Conservation (phyloP, 30 jellyfish, hydroid and myxozoan species). For the Nemopilema nomurai region DNA sequence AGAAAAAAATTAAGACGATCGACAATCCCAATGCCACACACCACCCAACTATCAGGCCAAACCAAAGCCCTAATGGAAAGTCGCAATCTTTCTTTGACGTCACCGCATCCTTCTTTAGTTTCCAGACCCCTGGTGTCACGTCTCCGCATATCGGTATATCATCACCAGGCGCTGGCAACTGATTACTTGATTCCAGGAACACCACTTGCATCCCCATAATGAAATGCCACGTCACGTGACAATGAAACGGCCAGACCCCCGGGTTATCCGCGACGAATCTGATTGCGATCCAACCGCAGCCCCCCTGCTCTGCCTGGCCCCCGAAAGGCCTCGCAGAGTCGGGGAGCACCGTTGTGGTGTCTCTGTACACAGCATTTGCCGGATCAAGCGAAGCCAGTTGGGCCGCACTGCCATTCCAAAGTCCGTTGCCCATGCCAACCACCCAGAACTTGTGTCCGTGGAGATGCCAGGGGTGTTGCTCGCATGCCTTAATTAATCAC, state of each 20-base stretch:
- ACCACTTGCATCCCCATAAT: conserved; percentile 67
- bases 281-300: conserved; percentile 67
- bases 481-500: conserved; percentile 60
- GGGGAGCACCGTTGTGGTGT: conserved; percentile 68
- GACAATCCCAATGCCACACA: conserved; percentile 18
- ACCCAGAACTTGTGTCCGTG: conserved; percentile 72
- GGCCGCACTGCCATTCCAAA: conserved; percentile 65
- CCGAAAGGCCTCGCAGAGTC: conserved; percentile 53
- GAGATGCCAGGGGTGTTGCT: conserved; percentile 68
- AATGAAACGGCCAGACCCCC: conserved; percentile 71
- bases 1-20: conserved; percentile 8
- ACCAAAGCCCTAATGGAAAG: conserved; percentile 8
- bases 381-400: conserved; percentile 50
- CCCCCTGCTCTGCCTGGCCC: conserved; percentile 62
- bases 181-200: conserved; percentile 27
- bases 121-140: conserved; percentile 48
- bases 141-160: conserved; percentile 68
- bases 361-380: conserved; percentile 33
- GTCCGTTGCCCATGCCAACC: conserved; percentile 57
- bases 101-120: not conserved
- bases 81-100: conserved; percentile 2
- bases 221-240: conserved; percentile 72
- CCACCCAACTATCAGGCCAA: conserved; percentile 61
- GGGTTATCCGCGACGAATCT: conserved; percentile 71
- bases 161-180: conserved; percentile 51